Evolutionary conservation across 2,888 invertebrate species (phyloP).

Genomic region (Cephus pulcher): DNA sequence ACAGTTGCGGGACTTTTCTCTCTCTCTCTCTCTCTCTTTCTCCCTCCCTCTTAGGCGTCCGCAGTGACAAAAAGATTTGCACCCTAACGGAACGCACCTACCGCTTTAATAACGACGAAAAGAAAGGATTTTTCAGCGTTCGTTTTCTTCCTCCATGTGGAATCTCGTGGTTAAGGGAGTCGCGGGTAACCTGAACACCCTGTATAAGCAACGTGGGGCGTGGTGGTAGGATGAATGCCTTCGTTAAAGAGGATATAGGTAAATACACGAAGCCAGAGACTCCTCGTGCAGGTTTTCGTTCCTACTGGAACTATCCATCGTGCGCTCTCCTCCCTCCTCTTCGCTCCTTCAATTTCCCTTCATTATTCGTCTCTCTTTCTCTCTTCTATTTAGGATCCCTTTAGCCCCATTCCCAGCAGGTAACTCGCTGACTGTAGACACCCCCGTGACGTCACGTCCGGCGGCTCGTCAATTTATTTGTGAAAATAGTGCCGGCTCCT

Average conservation of each 20-base stretch:
- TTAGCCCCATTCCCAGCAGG: neutral
- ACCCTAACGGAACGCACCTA: too few species aligned
- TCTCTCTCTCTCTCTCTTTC: too few species aligned
- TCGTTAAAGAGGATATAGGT: conserved; percentile 22
- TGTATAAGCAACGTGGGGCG: too few species aligned
- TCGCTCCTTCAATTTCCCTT: neutral
- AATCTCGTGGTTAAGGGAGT: too few species aligned
- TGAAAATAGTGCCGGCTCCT: neutral
- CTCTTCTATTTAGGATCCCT: neutral
- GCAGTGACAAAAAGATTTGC: too few species aligned
- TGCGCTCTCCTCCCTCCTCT: neutral
- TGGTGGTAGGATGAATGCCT: conserved; percentile 16
- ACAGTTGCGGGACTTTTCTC: too few species aligned
- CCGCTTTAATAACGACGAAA: too few species aligned
- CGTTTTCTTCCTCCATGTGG: too few species aligned
- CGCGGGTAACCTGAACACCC: too few species aligned
- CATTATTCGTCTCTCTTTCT: neutral
- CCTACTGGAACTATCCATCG: conserved; percentile 12
- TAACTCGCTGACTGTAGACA: neutral
- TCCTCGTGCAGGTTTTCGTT: conserved; percentile 1
- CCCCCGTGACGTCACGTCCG: conserved; percentile 2
- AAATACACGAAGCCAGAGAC: conserved; percentile 17
- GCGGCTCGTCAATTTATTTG: neutral
- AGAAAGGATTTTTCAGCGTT: too few species aligned
- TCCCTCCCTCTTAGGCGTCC: too few species aligned